Percentiles rank a stretch among this genome's conserved stretches.
Conservation (phyloP, 2,113 vertebrate species). For the Alligator mississippiensis region DNA sequence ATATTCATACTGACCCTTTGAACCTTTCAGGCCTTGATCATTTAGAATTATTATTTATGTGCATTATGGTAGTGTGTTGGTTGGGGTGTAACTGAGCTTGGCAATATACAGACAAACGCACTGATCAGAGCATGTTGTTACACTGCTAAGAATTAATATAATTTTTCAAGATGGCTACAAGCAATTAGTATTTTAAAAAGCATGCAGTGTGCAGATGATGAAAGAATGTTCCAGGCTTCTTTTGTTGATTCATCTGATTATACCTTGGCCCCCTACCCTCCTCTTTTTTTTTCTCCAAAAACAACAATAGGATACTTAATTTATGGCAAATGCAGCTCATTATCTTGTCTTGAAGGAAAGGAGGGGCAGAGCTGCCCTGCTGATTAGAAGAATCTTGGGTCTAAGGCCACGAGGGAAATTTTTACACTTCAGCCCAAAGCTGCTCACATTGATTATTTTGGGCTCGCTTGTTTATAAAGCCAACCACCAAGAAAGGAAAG, state of each 20-base stretch:
- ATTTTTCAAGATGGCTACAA: not conserved
- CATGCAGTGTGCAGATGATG: not conserved
- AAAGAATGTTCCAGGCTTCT: not conserved
- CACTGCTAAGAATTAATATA: not conserved
- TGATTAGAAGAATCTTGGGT: too few species aligned
- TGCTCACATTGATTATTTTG: not conserved
- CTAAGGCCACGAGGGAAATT: not conserved
- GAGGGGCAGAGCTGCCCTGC: too few species aligned
- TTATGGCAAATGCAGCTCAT: too few species aligned
- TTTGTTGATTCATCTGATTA: not conserved
- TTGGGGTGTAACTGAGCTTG: not conserved
- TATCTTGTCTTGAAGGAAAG: too few species aligned
- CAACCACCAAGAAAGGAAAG: not conserved
- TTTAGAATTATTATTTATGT: not conserved
- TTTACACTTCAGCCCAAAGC: not conserved
- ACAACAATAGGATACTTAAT: too few species aligned
- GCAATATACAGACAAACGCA: not conserved
- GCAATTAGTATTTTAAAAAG: not conserved
- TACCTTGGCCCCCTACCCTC: not conserved
- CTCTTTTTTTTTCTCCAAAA: too few species aligned
- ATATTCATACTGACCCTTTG: not conserved
- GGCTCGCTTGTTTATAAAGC: not conserved
- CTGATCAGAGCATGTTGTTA: not conserved
- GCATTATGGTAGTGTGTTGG: not conserved
- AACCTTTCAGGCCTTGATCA: not conserved